Evolutionary conservation across 2,113 vertebrate species (phyloP).

Genomic region (Corythornis vintsioides): DNA sequence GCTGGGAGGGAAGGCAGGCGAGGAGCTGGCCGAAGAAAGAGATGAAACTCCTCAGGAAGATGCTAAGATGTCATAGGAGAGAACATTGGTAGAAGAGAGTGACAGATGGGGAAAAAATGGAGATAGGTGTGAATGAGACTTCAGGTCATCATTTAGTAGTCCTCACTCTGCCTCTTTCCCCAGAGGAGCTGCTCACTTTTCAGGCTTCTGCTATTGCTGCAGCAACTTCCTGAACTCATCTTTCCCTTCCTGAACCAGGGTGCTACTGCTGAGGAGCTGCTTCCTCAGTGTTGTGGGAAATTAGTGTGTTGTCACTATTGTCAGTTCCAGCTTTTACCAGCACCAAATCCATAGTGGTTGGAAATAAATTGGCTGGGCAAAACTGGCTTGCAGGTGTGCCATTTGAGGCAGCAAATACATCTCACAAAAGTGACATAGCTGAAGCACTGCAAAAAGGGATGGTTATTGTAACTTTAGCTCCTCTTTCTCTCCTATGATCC

Average conservation of each 20-base stretch:
- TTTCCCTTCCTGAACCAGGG: not conserved
- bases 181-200: not conserved
- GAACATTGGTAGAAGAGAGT: not conserved
- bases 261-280: not conserved
- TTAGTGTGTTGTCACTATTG: not conserved
- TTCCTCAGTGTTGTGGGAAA: not conserved
- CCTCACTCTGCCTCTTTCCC: not conserved
- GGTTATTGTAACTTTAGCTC: not conserved
- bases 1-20: not conserved
- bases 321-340: not conserved
- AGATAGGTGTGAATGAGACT: not conserved
- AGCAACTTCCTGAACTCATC: not conserved
- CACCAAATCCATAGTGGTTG: not conserved
- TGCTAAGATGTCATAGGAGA: not conserved
- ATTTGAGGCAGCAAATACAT: not conserved
- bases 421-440: not conserved
- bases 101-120: fast-evolving
- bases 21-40: not conserved
- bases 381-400: not conserved
- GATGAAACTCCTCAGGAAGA: not conserved
- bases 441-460: not conserved
- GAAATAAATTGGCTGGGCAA: not conserved
- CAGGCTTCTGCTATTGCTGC: not conserved
- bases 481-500: not conserved
- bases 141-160: not conserved